A percentile compares a stretch with the other conserved stretches of the same genome.
These are phyloP conservation scores for Euwallacea fornicatus DNA, from an alignment of 1,140 invertebrate genomes.

Conservation along the genomic window DNA sequence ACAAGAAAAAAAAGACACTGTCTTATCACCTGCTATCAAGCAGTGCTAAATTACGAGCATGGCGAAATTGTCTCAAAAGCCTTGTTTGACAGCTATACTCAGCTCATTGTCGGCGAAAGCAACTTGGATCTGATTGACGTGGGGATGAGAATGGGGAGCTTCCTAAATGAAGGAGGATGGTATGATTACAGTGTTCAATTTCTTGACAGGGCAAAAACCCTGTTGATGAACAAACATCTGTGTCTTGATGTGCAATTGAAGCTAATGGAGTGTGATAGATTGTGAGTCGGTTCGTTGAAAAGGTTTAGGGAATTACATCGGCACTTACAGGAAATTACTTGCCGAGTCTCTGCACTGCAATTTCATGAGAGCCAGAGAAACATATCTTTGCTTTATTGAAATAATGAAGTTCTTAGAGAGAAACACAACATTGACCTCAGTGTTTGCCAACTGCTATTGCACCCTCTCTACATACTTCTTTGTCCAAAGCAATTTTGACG, in stretches of 20 bases:
- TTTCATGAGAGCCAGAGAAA: constrained; percentile 71
- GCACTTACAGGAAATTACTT: constrained; percentile 69
- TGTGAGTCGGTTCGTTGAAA: constrained; percentile 55
- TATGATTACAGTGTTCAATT: constrained; percentile 73
- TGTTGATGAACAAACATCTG: constrained; percentile 43
- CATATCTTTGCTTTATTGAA: constrained; percentile 57
- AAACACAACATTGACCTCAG: too few relatives aligned
- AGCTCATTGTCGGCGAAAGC: constrained; percentile 45
- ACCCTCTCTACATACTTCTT: constrained; percentile 80
- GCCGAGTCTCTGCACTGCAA: constrained; percentile 78
- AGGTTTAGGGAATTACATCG: too few relatives aligned
- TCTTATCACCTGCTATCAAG: constrained; percentile 68
- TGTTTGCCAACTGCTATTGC: constrained; percentile 69
- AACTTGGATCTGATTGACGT: constrained; percentile 55
- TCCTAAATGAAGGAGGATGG: constrained; percentile 86
- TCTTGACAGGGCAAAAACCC: constrained; percentile 62
- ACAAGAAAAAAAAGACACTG: constrained; percentile 68
- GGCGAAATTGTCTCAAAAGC: constrained; percentile 55
- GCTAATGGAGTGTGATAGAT: constrained; percentile 73
- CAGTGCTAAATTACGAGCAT: constrained; percentile 63
- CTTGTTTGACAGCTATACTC: constrained; percentile 58
- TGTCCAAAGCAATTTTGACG: constrained; percentile 79
- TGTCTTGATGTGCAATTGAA: constrained; percentile 52
- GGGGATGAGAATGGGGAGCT: constrained; percentile 68
- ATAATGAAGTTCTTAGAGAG: constrained; percentile 53